Evolutionary conservation across 53 echinoderm and acorn worm genomes (phyloP), one percentile per base, ranked within the genome.

Genomic region (Arbacia lixula): DNA sequence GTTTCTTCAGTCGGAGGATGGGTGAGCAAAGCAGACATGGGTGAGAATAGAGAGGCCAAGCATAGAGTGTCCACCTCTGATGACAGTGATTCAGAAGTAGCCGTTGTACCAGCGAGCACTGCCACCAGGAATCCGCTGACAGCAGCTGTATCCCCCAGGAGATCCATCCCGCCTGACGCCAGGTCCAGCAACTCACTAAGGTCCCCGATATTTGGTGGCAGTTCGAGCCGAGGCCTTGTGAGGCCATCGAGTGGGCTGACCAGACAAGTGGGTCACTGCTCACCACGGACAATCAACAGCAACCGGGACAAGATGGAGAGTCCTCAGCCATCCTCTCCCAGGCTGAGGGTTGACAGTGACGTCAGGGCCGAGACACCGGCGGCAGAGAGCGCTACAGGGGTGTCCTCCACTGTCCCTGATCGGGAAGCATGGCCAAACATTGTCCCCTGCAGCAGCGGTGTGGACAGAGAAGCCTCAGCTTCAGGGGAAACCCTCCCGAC

Each of bases 361-460:
- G 43, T 3, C 5, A 77, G 56, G 77, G 21, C 57, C 21, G 57
- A 56, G 20, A 30, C 74, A 34, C 55, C 46, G 10, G 19, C 25
- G 16, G 49, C 74, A 19, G 63, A 76, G 65, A 79, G 53, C 36
- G 68, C 77, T 4, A 78, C 87, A 3, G 54, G 76, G 36, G 56
- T 77, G 29, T 62, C 86, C 2, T 86, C 86, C 2, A 73, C 86
- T 9, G 86, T 86, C 31, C 75, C 75, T 62, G 74, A 74, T 49
- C 60, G 46, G 19, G 63, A 74, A 25, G 35, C 46, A 11, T n/a
- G n/a, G n/a, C n/a, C n/a, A n/a, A n/a, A n/a, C n/a, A n/a, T n/a
- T n/a, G 49, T 33, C 42, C 63, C 32, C 43, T 31, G 29, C 28
- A 17, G 39, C 21, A 21, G 29, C 2, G 31, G 32, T 6, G 35